Evolutionary conservation across 2,888 invertebrate species (phyloP), one percentile per base, ranked within the genome.

Genomic region (Caenorhabditis sp.): DNA sequence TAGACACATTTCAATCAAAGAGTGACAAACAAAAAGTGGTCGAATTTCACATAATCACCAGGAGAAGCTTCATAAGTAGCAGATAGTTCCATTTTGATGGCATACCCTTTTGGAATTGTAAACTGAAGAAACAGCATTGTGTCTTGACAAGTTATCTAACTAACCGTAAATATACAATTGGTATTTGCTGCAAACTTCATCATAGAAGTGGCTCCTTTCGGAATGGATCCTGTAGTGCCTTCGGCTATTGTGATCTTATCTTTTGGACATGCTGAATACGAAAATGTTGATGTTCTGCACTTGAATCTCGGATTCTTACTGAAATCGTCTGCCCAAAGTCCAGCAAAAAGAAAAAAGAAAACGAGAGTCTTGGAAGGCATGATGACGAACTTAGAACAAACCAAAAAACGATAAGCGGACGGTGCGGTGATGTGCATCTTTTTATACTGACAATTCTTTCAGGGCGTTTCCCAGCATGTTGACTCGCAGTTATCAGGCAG

Each of bases 81-180:
- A 3, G 61, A 40, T 4, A 37, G 40, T n/a, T 60, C 76, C 35
- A 67, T 40, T 60, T 53, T 60, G 9, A 76, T 2, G 4, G 76
- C 76, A 11, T 44, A 76, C n/a, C 76, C 76, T 47, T 68, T 67
- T 1, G 67, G 76, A 9, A 76, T 61, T 13, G 67, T 67, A 18
- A 76, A 76, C 76, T 76, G 47, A 22, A 76, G 44, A 8, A 47
- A 5, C 1, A 44, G 13, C 4, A 28, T 22, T 60, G 1, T 20
- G 1, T 11, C 4, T 40, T 47, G 18, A 18, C 4, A 18, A 5
- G 5, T 20, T n/a, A 5, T 18, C 2, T 55, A 3, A n/a, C 62
- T 62, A 0, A 65, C 74, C 1, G 13, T 18, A 40, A 58, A 65
- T 24, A 58, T 74, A 40, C 74, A 74, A 2, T 51, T 8, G 22